Evolutionary conservation across 1,140 invertebrate species (phyloP).

Genomic region (Drosophila ironensis): DNA sequence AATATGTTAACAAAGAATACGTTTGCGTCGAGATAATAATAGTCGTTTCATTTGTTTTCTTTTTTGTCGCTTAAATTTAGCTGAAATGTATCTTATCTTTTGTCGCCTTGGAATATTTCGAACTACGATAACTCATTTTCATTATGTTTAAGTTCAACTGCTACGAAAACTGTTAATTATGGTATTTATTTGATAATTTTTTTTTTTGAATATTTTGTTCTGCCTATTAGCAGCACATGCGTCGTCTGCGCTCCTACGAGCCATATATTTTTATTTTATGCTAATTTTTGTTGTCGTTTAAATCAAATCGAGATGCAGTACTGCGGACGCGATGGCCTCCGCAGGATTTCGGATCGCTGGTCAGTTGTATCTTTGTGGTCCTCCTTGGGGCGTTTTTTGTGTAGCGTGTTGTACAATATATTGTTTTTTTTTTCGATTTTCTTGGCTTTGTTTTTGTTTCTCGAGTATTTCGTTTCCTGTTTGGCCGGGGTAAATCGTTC

Average conservation of each 20-base stretch:
- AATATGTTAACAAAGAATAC: slow-evolving; percentile 52
- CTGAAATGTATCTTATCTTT: slow-evolving; percentile 49
- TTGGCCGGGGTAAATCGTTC: slow-evolving; percentile 60
- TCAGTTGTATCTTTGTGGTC: slow-evolving; percentile 68
- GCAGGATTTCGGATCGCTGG: slow-evolving; percentile 4
- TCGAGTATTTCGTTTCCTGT: slow-evolving; percentile 29
- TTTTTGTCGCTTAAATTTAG: slow-evolving; percentile 57
- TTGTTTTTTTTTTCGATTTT: background rate
- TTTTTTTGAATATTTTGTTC: slow-evolving; percentile 48
- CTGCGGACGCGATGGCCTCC: slow-evolving; percentile 1
- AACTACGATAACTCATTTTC: slow-evolving; percentile 71
- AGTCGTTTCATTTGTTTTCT: no score
- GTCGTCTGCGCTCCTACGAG: slow-evolving; percentile 1
- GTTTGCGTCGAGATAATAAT: slow-evolving; percentile 68
- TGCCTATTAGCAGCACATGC: slow-evolving; percentile 40
- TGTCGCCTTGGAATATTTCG: slow-evolving; percentile 41
- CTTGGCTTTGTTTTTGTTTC: background rate
- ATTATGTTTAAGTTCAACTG: slow-evolving; percentile 61
- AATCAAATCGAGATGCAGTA: slow-evolving; percentile 25
- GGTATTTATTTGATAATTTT: slow-evolving; percentile 39
- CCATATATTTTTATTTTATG: slow-evolving; percentile 8
- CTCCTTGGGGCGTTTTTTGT: slow-evolving; percentile 44
- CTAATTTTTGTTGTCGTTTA: slow-evolving; percentile 30
- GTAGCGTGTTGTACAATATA: slow-evolving; percentile 43
- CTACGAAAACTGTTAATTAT: slow-evolving; percentile 66